Evolutionary conservation across 1,140 invertebrate species (phyloP), one percentile per base, ranked within the genome.

Genomic region (Bicyclus anynana): DNA sequence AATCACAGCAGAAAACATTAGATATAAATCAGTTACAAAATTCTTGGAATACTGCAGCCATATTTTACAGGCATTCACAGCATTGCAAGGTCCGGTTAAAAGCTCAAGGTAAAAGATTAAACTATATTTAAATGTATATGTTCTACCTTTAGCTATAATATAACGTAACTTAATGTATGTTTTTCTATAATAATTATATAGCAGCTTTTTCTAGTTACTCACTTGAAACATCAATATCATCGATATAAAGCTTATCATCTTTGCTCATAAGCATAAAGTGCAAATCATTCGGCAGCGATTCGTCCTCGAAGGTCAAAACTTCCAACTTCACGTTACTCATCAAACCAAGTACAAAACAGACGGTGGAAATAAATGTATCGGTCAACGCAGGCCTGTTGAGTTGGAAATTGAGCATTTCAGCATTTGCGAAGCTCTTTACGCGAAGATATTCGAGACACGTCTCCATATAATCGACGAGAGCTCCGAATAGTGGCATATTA

Each of bases 201-300:
- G n/a, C 17, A 7, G 1, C 0, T 48, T 27, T 48, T n/a, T 27
- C n/a, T 47, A n/a, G n/a, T n/a, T n/a, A 81, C 77, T 82, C 35
- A 84, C 81, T 75, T 0, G 75, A 74, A 18, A 74, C 67, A 58
- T 87, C 84, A 23, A 87, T 78, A 54, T 87, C 82, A 47, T 85
- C 80, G 10, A 83, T 77, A 33, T 87, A 87, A 0, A 87, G 61
- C 17, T 79, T 79, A 21, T 87, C 77, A 5, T 76, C 68, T 46
- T 77, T 77, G 26, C 82, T 87, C 73, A 85, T 62, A n/a, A 85
- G 23, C 66, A 87, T 72, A 10, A 80, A 70, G 46, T 87, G 82
- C 16, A 87, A 59, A 48, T 87, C 84, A 20, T 81, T 65, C 6
- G 58, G 18, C n/a, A 87, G 35, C 2, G 81, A 75, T 13, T 72